Evolutionary conservation across 2,888 invertebrate species (phyloP).

Genomic region (Drosophila kokeensis): DNA sequence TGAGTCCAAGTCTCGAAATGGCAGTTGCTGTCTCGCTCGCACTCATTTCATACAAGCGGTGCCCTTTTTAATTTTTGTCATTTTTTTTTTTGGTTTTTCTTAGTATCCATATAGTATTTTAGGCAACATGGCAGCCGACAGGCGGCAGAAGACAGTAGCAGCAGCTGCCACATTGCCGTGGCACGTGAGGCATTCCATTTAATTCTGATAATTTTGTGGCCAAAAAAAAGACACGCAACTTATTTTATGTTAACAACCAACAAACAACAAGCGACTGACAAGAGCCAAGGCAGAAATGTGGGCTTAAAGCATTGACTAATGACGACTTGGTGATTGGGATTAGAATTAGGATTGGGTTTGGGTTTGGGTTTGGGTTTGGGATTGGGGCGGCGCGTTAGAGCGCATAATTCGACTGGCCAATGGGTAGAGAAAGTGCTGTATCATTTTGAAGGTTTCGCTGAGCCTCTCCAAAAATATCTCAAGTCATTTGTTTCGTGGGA

Average conservation of each 20-base stretch:
- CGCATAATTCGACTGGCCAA: conserved; percentile 68
- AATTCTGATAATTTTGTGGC: conserved; percentile 62
- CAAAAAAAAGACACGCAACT: conserved; percentile 58
- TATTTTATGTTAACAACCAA: conserved; percentile 55
- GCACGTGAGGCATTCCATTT: conserved; percentile 74
- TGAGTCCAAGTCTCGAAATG: conserved; percentile 38
- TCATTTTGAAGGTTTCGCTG: conserved; percentile 40
- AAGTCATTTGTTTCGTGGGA: conserved; percentile 76
- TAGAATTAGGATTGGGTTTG: conserved; percentile 2
- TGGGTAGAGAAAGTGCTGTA: conserved; percentile 52
- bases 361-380: neutral
- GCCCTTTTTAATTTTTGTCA: conserved; percentile 32
- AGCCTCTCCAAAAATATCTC: conserved; percentile 52
- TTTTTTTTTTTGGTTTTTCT: conserved; percentile 10
- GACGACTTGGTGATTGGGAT: conserved; percentile 58
- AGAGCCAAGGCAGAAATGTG: conserved; percentile 51
- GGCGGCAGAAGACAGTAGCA: conserved; percentile 28
- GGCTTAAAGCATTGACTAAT: conserved; percentile 75
- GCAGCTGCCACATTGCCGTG: conserved; percentile 71
- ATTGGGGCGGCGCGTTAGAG: conserved; percentile 62
- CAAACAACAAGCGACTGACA: conserved; percentile 8
- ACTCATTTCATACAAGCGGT: neutral
- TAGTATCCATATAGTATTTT: conserved; percentile 8
- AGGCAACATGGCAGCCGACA: conserved; percentile 53
- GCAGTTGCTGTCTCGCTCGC: conserved; percentile 14